phyloP scores from a whole-genome alignment of 1,140 invertebrate genomes.

The Ips nitidus region DNA sequence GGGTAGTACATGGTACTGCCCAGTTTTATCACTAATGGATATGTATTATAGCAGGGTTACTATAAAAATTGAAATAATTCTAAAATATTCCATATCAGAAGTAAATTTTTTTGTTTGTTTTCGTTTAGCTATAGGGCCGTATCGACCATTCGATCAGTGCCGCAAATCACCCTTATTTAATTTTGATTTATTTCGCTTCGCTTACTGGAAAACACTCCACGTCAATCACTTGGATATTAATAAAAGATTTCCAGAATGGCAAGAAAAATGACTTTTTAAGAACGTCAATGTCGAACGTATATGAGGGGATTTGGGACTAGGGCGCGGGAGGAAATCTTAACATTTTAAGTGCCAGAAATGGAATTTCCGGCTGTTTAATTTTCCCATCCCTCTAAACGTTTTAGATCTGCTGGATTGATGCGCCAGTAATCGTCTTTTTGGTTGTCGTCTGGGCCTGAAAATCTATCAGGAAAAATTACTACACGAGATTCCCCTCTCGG shows the following conservation, averaged over 20 bases:
- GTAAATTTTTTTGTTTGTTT: too few species aligned
- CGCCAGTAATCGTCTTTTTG: conserved; percentile 13
- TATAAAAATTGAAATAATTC: too few species aligned
- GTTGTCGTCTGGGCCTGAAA: neutral
- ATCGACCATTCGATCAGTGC: neutral
- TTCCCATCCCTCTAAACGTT: neutral
- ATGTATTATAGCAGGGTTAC: too few species aligned
- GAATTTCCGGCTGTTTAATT: neutral
- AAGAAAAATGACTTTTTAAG: conserved; percentile 9
- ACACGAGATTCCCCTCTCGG: neutral
- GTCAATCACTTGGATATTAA: conserved; percentile 11
- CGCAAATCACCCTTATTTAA: conserved; percentile 4
- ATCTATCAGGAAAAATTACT: conserved; percentile 19
- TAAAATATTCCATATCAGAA: too few species aligned
- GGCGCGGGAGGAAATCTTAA: neutral
- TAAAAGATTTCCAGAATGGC: conserved; percentile 9
- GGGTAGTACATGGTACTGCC: too few species aligned
- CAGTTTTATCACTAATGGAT: too few species aligned
- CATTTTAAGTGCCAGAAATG: neutral
- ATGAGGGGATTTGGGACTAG: neutral
- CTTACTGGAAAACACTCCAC: conserved; percentile 7
- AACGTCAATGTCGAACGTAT: neutral
- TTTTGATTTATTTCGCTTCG: conserved; percentile 12
- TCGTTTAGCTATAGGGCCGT: too few species aligned
- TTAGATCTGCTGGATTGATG: neutral